These are phyloP conservation scores for Chelmon rostratus DNA, from an alignment of 2,797 vertebrate species.

Conservation along the genomic window DNA sequence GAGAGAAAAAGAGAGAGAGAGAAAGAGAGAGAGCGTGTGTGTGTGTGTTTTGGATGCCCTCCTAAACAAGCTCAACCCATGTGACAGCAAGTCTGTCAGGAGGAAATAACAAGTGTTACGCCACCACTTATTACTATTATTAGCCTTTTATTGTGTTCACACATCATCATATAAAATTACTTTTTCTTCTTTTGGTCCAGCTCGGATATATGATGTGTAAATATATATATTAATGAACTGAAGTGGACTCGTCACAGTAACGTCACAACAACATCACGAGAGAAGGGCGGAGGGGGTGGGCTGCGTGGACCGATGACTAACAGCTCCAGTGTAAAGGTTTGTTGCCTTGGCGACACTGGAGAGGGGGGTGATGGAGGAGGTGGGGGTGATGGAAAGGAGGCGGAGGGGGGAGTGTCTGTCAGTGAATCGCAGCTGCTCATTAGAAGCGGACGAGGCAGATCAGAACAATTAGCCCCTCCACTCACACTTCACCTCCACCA, in stretches of 20 bases:
- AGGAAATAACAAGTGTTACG: neutral
- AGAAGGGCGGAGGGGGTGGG: neutral
- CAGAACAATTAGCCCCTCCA: neutral
- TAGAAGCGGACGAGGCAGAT: neutral
- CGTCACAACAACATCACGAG: conserved; percentile 34
- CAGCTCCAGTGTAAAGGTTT: conserved; percentile 38
- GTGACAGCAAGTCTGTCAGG: conserved; percentile 1
- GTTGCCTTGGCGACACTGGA: conserved; percentile 75
- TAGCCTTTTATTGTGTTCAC: neutral
- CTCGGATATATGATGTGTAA: too few species aligned
- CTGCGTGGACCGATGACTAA: conserved; percentile 60
- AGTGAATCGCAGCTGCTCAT: conserved; percentile 33
- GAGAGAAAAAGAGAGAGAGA: too few species aligned
- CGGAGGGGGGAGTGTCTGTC: conserved; percentile 6
- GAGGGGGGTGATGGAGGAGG: neutral
- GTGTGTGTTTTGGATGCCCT: conserved; percentile 41
- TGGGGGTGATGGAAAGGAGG: neutral
- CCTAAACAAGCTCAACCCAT: conserved; percentile 43
- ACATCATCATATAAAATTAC: too few species aligned
- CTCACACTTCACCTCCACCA: too few species aligned
- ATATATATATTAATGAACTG: neutral
- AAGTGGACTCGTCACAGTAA: neutral
- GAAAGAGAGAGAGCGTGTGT: too few species aligned
- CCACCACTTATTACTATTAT: neutral
- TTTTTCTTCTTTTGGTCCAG: neutral